phyloP scores from a whole-genome alignment of 2,797 vertebrate genomes.

The Phrynocephalus forsythii region DNA sequence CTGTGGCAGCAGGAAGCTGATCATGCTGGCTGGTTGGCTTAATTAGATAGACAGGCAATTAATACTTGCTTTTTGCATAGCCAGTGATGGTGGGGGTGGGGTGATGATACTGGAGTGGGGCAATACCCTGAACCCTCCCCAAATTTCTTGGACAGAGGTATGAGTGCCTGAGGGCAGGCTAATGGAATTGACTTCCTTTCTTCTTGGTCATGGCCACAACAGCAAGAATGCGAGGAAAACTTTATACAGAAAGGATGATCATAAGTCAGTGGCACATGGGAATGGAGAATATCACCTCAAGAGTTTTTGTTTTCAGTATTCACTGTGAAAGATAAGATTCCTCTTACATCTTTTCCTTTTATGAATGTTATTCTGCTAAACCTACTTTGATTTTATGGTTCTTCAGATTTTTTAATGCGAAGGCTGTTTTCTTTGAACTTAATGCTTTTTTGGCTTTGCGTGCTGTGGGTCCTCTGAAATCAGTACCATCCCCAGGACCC shows the following conservation, averaged over 20 bases:
- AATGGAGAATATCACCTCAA: neutral
- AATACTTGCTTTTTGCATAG: neutral
- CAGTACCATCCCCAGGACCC: accelerated
- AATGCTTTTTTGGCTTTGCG: neutral
- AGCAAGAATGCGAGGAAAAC: neutral
- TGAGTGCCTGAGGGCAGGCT: neutral
- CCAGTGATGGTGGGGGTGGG: neutral
- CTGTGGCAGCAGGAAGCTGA: neutral
- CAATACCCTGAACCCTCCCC: neutral
- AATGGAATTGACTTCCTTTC: neutral
- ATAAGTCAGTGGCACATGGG: neutral
- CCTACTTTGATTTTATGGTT: neutral
- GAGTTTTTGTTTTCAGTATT: neutral
- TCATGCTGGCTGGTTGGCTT: neutral
- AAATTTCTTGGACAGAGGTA: neutral
- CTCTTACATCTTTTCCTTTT: neutral
- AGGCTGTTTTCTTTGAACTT: conserved; percentile 1
- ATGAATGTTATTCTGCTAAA: neutral
- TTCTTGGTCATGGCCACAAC: neutral
- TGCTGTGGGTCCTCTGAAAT: neutral
- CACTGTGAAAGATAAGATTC: neutral
- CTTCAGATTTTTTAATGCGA: conserved; percentile 12
- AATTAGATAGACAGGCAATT: conserved; percentile 1
- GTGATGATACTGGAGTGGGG: neutral
- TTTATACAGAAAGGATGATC: too few relatives aligned